Percentiles rank a stretch among this genome's conserved stretches.
Evolutionary conservation across 1,140 invertebrate species (phyloP).

Genomic region (Thalassaphorura encarpata): DNA sequence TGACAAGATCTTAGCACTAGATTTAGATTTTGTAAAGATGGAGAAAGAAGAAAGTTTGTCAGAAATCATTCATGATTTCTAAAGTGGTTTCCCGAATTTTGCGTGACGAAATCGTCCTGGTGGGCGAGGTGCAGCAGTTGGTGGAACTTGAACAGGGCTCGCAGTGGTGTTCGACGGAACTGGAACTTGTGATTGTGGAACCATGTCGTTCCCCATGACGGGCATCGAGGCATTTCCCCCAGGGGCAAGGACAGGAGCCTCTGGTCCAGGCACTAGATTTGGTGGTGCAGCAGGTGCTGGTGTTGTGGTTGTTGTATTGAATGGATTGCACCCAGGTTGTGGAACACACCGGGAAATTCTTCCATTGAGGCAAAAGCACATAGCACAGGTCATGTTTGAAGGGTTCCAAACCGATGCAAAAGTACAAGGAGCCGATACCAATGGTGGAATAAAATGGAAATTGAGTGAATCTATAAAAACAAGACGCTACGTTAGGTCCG

Average conservation of each 20-base stretch:
- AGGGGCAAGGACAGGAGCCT: background rate
- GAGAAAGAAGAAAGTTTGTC: too few relatives aligned
- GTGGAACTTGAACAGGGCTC: too few relatives aligned
- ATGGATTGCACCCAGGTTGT: constrained; percentile 13
- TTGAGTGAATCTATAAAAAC: constrained; percentile 15
- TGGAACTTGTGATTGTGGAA: too few relatives aligned
- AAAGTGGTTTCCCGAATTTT: too few relatives aligned
- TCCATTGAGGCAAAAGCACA: constrained; percentile 25
- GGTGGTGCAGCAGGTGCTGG: background rate
- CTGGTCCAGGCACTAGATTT: too few relatives aligned
- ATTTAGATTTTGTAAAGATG: too few relatives aligned
- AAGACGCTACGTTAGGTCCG: background rate
- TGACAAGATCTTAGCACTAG: too few relatives aligned
- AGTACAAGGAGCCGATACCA: constrained; percentile 1
- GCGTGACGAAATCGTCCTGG: too few relatives aligned
- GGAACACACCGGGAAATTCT: constrained; percentile 8
- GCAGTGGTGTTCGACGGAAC: too few relatives aligned
- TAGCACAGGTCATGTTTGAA: constrained; percentile 7
- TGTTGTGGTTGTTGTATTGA: background rate
- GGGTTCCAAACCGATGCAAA: constrained; percentile 16
- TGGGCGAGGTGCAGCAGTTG: too few relatives aligned
- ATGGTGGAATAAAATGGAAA: constrained; percentile 16
- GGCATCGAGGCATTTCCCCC: background rate
- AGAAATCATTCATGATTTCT: too few relatives aligned
- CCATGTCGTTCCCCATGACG: too few relatives aligned